Evolutionary conservation across 2,113 vertebrate species (phyloP).

Genomic region (Leucopsar rothschildi): DNA sequence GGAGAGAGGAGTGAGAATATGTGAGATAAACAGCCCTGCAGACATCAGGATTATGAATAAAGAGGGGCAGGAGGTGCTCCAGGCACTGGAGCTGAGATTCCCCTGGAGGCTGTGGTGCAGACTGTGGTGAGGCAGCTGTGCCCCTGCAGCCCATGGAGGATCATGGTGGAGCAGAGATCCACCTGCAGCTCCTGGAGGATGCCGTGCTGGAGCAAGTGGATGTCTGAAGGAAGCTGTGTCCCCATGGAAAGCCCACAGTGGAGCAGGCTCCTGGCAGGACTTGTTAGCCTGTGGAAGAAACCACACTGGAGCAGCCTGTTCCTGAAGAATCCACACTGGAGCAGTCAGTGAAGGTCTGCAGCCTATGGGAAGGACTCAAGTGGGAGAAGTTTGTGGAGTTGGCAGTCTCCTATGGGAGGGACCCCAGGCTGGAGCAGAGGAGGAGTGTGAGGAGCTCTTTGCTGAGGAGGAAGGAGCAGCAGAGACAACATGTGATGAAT

Average conservation of each 20-base stretch:
- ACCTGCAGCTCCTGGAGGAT: background rate
- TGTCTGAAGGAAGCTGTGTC: background rate
- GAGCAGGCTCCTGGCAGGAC: background rate
- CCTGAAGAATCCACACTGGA: background rate
- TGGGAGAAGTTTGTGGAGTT: background rate
- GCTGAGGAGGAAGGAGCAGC: background rate
- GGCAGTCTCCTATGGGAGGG: accelerated
- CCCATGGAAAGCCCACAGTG: background rate
- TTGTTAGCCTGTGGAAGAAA: background rate
- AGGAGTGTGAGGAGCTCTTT: background rate
- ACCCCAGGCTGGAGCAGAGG: background rate
- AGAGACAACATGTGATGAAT: background rate
- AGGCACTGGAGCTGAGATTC: background rate
- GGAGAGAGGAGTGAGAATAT: background rate
- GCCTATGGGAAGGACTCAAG: background rate
- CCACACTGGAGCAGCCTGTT: background rate
- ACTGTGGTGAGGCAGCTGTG: background rate
- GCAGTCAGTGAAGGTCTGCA: background rate
- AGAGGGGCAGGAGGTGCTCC: background rate
- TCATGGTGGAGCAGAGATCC: background rate
- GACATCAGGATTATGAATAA: background rate
- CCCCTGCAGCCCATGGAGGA: background rate
- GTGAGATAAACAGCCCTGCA: background rate
- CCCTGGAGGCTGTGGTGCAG: background rate
- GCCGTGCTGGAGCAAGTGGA: background rate